These are phyloP conservation scores for Myathropa florea DNA, from an alignment of 2,888 invertebrate species.

Conservation along the genomic window DNA sequence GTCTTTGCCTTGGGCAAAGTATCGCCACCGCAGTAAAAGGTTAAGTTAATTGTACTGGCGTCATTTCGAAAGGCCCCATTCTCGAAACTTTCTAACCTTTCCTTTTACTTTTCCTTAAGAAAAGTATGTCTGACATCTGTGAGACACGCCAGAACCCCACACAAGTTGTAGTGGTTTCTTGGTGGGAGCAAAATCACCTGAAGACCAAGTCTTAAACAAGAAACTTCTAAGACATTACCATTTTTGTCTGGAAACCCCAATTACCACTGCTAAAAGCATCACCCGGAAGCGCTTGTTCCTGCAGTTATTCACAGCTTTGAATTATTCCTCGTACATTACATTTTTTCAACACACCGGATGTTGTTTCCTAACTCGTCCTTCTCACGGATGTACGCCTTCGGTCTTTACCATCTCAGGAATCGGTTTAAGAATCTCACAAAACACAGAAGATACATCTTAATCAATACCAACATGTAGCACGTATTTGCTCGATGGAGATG, in stretches of 20 bases:
- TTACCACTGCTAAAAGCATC: neutral
- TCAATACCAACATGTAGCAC: conserved; percentile 8
- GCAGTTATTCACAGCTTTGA: conserved; percentile 17
- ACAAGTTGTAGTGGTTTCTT: too few species aligned
- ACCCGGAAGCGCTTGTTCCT: conserved; percentile 28
- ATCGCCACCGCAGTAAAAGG: too few species aligned
- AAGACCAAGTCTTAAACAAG: neutral
- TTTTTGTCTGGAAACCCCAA: neutral
- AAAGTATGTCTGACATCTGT: too few species aligned
- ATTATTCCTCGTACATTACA: conserved; percentile 47
- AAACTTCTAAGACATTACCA: neutral
- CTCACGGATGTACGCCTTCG: too few species aligned
- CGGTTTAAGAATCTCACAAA: neutral
- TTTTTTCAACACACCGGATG: conserved; percentile 45
- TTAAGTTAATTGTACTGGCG: too few species aligned
- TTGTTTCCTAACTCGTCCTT: neutral
- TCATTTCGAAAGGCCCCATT: too few species aligned
- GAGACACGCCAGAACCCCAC: too few species aligned
- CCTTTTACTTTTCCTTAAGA: too few species aligned
- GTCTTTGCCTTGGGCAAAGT: too few species aligned
- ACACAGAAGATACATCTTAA: neutral
- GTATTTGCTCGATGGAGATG: neutral
- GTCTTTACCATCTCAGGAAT: too few species aligned
- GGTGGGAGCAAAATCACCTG: too few species aligned
- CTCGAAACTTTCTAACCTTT: too few species aligned